A percentile compares a stretch with the other conserved stretches of the same genome.
Evolutionary conservation across 2,797 vertebrate species (phyloP).

Genomic region (Mus caroli): DNA sequence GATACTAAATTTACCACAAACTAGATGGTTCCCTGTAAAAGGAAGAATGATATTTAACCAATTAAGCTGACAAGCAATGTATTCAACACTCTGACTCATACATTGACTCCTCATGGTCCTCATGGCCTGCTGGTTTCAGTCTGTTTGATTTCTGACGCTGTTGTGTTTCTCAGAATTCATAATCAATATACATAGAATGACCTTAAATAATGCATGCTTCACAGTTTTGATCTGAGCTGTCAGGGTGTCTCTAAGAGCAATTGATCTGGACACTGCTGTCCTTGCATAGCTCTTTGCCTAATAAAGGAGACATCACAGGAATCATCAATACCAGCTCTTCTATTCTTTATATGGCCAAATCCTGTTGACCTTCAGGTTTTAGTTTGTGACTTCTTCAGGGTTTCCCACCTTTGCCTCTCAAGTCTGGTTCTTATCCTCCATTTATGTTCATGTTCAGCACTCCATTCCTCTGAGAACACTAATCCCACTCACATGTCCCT

Average conservation of each 20-base stretch:
- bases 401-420: neutral
- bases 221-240: neutral
- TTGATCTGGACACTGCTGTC: neutral
- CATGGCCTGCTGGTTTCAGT: neutral
- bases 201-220: conserved; percentile 21
- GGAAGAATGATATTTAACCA: neutral
- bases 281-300: neutral
- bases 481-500: neutral
- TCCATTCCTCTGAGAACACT: neutral
- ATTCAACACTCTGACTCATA: neutral
- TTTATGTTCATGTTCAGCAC: neutral
- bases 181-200: neutral
- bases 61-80: neutral
- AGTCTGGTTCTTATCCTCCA: neutral
- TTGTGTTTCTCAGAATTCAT: conserved; percentile 18
- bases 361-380: neutral
- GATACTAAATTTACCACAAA: neutral
- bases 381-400: neutral
- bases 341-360: conserved; percentile 24
- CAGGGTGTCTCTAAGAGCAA: neutral
- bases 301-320: neutral
- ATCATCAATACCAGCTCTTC: neutral
- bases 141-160: neutral
- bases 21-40: neutral
- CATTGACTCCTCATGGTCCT: neutral